Evolutionary conservation across 1,140 invertebrate species (phyloP).

Genomic region (Tetragonula clypearis): DNA sequence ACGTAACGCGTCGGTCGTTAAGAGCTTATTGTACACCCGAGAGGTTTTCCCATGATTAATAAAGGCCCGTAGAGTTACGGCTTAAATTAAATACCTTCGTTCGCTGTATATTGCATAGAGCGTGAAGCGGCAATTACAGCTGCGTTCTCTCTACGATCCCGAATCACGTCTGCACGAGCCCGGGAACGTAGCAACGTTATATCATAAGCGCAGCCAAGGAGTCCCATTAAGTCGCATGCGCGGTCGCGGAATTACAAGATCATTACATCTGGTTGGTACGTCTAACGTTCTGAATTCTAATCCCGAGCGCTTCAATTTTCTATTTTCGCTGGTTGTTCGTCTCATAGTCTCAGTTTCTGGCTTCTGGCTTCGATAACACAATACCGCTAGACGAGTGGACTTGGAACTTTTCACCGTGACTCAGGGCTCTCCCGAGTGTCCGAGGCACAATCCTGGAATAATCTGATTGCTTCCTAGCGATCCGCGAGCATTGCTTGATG

Average conservation of each 20-base stretch:
- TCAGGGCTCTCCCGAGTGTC: not conserved
- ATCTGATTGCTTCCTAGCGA: conserved; percentile 31
- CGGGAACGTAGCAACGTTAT: conserved; percentile 1
- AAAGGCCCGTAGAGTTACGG: not conserved
- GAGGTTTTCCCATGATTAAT: not conserved
- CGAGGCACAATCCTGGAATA: not conserved
- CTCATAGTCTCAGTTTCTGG: not conserved
- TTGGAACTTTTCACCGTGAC: not conserved
- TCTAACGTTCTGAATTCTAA: no score
- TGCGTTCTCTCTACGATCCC: not conserved
- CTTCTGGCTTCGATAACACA: not conserved
- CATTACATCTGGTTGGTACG: not conserved
- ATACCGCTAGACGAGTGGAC: not conserved
- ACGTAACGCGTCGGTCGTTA: not conserved
- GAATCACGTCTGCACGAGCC: conserved; percentile 5
- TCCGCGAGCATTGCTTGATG: not conserved
- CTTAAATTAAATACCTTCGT: conserved; percentile 13
- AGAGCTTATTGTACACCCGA: not conserved
- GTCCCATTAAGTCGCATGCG: not conserved
- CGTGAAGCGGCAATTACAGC: not conserved
- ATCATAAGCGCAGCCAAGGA: no score
- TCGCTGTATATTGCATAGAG: not conserved
- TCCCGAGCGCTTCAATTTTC: not conserved
- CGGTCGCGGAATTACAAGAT: not conserved
- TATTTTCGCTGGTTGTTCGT: no score